These are phyloP conservation scores for Dysmachus trigonus DNA, from an alignment of 2,888 invertebrate genomes.

Conservation along the genomic window DNA sequence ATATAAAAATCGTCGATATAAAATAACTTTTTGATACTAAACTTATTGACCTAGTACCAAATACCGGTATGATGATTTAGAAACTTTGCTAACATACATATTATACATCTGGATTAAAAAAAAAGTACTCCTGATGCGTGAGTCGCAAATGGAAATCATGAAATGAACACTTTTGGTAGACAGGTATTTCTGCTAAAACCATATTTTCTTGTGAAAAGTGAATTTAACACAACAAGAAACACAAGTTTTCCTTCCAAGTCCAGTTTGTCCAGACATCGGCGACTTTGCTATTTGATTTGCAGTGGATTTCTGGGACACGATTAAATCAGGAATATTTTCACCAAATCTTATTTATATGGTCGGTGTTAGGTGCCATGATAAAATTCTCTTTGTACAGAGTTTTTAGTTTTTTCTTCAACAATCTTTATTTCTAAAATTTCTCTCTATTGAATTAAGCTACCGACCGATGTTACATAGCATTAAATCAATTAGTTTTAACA, in stretches of 20 bases:
- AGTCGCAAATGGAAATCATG: not conserved
- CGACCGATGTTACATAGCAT: not conserved
- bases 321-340: not conserved
- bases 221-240: not conserved
- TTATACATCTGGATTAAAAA: not conserved
- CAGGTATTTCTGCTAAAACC: not conserved
- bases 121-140: not conserved
- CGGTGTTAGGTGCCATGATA: not conserved
- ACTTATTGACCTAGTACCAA: not conserved
- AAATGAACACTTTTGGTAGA: not conserved
- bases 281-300: not conserved
- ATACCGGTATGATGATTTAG: not conserved
- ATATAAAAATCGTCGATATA: too few relatives aligned
- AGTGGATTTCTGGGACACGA: not conserved
- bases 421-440: not conserved
- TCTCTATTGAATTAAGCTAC: not conserved
- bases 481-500: not conserved
- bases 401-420: not conserved
- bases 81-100: not conserved
- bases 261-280: not conserved
- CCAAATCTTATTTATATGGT: not conserved
- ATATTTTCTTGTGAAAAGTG: not conserved
- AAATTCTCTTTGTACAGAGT: not conserved
- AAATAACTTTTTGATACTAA: not conserved
- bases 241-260: not conserved